Percentiles rank a stretch among this genome's conserved stretches.
These are phyloP conservation scores for Frieseomelitta varia DNA, from an alignment of 1,140 invertebrate genomes.

Conservation along the genomic window DNA sequence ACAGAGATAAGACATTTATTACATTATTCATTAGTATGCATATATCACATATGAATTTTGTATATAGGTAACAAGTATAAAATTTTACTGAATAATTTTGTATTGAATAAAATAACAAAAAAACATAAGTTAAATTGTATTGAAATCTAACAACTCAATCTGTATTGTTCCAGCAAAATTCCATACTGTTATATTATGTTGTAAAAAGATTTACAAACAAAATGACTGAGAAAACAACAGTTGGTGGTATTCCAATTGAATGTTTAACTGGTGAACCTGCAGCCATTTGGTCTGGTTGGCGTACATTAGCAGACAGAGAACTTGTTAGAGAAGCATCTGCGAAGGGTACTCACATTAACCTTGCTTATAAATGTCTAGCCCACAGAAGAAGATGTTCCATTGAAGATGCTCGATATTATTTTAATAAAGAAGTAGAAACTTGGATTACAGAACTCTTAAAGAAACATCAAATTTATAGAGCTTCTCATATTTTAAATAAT, in stretches of 20 bases:
- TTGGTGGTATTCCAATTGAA: conserved; percentile 72
- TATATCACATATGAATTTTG: not conserved
- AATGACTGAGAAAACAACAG: conserved; percentile 60
- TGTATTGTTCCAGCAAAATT: not conserved
- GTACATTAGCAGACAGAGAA: conserved; percentile 83
- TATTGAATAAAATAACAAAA: not conserved
- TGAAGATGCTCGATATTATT: conserved; percentile 81
- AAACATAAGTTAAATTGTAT: not conserved
- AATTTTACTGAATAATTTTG: not conserved
- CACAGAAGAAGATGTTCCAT: conserved; percentile 82
- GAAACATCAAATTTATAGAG: conserved; percentile 85
- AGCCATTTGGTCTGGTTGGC: conserved; percentile 84
- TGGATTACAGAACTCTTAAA: conserved; percentile 85
- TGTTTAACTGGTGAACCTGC: conserved; percentile 71
- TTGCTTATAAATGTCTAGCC: conserved; percentile 84
- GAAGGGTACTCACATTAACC: conserved; percentile 84
- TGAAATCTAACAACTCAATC: no score
- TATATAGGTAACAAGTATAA: not conserved
- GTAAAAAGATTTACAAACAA: conserved; percentile 15
- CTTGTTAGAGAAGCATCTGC: conserved; percentile 86
- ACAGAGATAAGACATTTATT: not conserved
- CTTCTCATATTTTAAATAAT: conserved; percentile 85
- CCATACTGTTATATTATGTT: not conserved
- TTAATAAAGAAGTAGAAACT: conserved; percentile 82
- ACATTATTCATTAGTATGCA: not conserved